These are phyloP conservation scores for Barbus barbus DNA, from an alignment of 2,113 vertebrate species.

Conservation along the genomic window DNA sequence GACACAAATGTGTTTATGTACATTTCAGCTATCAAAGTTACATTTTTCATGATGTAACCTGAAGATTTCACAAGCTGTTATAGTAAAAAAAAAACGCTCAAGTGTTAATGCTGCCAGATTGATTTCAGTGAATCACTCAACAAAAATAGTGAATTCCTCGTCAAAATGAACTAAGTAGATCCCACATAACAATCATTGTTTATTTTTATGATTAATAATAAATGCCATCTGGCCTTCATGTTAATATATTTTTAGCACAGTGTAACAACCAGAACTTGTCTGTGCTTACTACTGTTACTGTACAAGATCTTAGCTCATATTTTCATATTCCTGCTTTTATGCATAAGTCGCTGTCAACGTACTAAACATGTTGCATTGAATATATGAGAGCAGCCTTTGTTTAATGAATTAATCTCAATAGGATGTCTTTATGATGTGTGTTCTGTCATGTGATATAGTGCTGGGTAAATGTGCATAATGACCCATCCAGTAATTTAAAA, in stretches of 20 bases:
- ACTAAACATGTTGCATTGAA: background rate
- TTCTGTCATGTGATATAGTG: background rate
- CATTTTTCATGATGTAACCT: background rate
- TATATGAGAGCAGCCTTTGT: background rate
- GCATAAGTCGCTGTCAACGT: background rate
- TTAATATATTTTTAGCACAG: slow-evolving; percentile 6
- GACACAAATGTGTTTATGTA: background rate
- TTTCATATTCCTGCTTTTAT: background rate
- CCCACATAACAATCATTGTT: slow-evolving; percentile 11
- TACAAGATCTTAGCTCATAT: background rate
- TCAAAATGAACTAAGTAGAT: background rate
- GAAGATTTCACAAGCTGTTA: background rate
- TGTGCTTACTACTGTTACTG: background rate
- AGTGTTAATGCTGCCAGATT: background rate
- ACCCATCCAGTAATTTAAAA: slow-evolving; percentile 23
- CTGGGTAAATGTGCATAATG: background rate
- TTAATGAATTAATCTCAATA: background rate
- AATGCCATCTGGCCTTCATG: slow-evolving; percentile 1
- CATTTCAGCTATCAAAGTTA: background rate
- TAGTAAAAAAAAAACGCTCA: no score
- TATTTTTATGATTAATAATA: slow-evolving; percentile 3
- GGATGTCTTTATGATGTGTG: background rate
- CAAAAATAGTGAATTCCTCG: background rate
- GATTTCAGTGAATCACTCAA: background rate
- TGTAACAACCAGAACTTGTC: background rate